Evolutionary conservation across 2,797 vertebrate species (phyloP).

Genomic region (Anguilla megastoma): DNA sequence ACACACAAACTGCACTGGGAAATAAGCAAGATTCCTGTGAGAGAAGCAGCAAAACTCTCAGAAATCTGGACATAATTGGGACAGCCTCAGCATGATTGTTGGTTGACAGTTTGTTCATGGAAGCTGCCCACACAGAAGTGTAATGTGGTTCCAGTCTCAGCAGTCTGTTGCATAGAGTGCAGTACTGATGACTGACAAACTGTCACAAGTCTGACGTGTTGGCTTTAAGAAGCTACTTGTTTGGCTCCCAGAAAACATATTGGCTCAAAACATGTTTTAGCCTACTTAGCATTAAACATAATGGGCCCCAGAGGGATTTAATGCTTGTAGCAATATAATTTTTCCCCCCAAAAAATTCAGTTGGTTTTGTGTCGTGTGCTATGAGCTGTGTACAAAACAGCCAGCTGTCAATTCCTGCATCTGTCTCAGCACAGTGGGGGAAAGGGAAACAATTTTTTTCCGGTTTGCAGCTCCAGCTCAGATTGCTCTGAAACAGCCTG

Average conservation of each 20-base stretch:
- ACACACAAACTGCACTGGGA: neutral
- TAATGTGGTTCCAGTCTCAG: neutral
- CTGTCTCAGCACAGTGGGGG: slow-evolving; percentile 20
- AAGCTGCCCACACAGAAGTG: neutral
- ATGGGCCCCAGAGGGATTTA: slow-evolving; percentile 29
- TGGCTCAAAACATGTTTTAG: slow-evolving; percentile 17
- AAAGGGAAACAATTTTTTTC: neutral
- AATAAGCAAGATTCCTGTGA: neutral
- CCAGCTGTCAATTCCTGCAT: slow-evolving; percentile 29
- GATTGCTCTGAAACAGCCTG: neutral
- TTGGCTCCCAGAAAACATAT: slow-evolving; percentile 13
- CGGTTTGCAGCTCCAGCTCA: neutral
- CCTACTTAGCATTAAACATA: slow-evolving; percentile 32
- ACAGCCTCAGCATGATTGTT: neutral
- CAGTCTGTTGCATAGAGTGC: neutral
- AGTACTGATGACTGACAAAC: neutral
- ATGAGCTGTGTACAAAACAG: slow-evolving; percentile 22
- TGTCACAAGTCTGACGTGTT: neutral
- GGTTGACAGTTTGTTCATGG: neutral
- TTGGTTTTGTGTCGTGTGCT: slow-evolving; percentile 30
- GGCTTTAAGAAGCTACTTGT: slow-evolving; percentile 10
- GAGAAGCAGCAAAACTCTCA: neutral
- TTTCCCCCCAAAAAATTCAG: slow-evolving; percentile 18
- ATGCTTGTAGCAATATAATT: slow-evolving; percentile 20
- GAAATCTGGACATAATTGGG: slow-evolving; percentile 4